Percentiles rank a stretch among this genome's conserved stretches.
Conservation (phyloP, 2,888 invertebrate genomes). For the Phengaris alcon region DNA sequence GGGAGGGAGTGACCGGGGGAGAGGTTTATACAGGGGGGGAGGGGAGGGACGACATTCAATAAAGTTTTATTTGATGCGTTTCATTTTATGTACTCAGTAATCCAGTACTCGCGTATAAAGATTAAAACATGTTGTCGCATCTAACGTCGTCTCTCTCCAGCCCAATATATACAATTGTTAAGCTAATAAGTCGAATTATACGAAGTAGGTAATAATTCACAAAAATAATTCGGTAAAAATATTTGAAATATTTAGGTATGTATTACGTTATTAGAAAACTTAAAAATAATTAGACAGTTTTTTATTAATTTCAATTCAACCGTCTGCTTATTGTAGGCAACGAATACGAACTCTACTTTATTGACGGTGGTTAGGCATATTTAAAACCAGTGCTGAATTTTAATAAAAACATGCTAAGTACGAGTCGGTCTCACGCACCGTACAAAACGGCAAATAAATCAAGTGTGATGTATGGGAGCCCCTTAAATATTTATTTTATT, state of each 20-base stretch:
- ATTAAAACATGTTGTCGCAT: neutral
- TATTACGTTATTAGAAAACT: neutral
- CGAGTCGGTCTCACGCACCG: too few relatives aligned
- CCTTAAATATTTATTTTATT: too few relatives aligned
- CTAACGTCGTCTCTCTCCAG: neutral
- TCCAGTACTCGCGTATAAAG: neutral
- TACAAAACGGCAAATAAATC: too few relatives aligned
- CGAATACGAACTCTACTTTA: neutral
- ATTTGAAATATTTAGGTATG: neutral
- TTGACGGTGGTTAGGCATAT: neutral
- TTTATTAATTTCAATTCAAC: neutral
- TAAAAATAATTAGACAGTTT: neutral
- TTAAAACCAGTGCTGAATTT: neutral
- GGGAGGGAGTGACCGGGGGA: neutral
- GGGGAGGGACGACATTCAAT: neutral
- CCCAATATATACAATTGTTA: neutral
- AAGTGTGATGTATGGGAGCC: too few relatives aligned
- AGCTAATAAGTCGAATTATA: neutral
- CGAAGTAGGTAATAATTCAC: neutral
- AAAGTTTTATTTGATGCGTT: constrained; percentile 14
- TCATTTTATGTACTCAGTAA: neutral
- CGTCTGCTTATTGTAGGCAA: neutral
- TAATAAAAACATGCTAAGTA: neutral
- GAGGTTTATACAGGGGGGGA: neutral
- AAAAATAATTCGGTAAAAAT: neutral